Percentiles rank a stretch among this genome's conserved stretches.
Conservation (phyloP, 2,797 vertebrate genomes). For the Perodicticus potto region DNA sequence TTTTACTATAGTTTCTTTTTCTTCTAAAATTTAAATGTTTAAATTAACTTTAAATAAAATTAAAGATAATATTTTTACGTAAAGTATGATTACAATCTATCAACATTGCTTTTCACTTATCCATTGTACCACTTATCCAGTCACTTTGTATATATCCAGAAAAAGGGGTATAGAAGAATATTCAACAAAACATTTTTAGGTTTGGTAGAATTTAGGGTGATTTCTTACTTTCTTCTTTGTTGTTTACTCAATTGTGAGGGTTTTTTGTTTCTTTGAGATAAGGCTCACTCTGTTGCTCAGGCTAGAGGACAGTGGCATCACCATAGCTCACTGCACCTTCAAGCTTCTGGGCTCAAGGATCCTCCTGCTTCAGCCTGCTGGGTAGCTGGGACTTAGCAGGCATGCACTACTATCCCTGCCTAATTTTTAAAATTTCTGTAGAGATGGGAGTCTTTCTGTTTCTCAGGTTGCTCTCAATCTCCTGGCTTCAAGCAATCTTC, state of each 20-base stretch:
- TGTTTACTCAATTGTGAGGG: not conserved
- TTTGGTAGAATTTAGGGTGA: not conserved
- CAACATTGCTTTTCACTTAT: not conserved
- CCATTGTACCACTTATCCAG: not conserved
- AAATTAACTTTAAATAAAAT: conserved; percentile 54
- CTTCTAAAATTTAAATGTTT: conserved; percentile 38
- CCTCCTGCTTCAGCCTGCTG: not conserved
- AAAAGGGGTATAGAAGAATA: not conserved
- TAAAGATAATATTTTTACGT: not conserved
- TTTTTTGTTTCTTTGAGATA: not conserved
- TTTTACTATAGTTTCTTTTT: conserved; percentile 34
- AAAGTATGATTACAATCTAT: not conserved
- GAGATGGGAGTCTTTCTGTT: not conserved
- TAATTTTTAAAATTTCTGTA: not conserved
- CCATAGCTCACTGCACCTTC: not conserved
- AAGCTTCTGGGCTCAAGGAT: not conserved
- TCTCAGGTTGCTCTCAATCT: not conserved
- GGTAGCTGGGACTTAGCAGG: not conserved
- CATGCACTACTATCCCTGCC: not conserved
- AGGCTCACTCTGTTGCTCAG: not conserved
- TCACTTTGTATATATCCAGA: not conserved
- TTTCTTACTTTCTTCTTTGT: conserved; percentile 13
- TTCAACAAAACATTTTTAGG: conserved; percentile 28
- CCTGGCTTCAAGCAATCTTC: not conserved
- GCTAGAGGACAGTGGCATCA: not conserved